Evolutionary conservation across 2,113 vertebrate genomes (phyloP), one percentile per base, ranked within the genome.

Genomic region (Theropithecus gelada): DNA sequence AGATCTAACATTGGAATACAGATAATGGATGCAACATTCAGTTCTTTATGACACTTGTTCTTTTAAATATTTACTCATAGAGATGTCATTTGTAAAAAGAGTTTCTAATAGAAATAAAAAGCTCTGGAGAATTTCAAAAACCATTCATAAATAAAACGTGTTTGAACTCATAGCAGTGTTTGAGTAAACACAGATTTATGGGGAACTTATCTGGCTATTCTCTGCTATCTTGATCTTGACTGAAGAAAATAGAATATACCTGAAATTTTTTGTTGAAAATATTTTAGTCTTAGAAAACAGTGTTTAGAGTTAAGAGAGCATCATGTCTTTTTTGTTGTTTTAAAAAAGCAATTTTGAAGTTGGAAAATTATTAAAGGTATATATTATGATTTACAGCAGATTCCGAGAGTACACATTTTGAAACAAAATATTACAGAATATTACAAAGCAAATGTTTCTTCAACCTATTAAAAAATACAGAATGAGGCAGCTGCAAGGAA

Each of bases 71-170:
- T 94, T 83, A 81, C 38, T 88, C 23, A 25, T 64, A 43, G 18
- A 88, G 75, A 59, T n/a, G 18, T 59, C 55, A 84, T 72, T 91
- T 92, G 45, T 75, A 59, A 84, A 93, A 87, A 52, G 30, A n/a
- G 55, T 72, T 86, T 82, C 48, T 80, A 84, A 68, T 93, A 22
- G 13, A 94, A 87, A 88, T n/a, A 50, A 76, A 82, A 59, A 82
- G 25, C n/a, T 35, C n/a, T 93, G 43, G 35, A 80, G 83, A 96
- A 73, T 45, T 79, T 92, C 50, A 87, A 57, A 94, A 93, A 92
- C 35, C 32, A n/a, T 79, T 87, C 18, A 52, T 84, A 66, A 86
- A 87, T 68, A 78, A 80, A 68, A 92, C 73, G 23, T 70, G 75
- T 70, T 95, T 87, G 16, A 79, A 83, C 13, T 85, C 80, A 38